Base-by-base conservation (phyloP, 2,888 invertebrate genomes). In the Andrena praecox region DNA sequence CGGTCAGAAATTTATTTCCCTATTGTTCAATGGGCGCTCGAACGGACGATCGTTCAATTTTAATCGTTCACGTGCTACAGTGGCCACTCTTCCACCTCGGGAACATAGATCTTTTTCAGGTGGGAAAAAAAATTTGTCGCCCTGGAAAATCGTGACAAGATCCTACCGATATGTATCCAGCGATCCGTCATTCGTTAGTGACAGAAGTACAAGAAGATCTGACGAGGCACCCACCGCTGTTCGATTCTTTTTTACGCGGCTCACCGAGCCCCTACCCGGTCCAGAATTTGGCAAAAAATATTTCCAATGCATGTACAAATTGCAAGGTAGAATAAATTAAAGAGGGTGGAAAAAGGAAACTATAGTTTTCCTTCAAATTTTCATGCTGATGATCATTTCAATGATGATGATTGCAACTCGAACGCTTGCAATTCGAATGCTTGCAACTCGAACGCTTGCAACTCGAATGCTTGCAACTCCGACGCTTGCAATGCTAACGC, bases 151-250 rank as follows among this genome's bases (percentile, higher is more conserved):
- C 0, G 31, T 27, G 10, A 52, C 7, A 50, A 42, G 33, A 52
- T 33, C 52, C n/a, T n/a, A n/a, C 0, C n/a, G 24, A 62, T 20
- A 27, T 33, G 42, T 52, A 24, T 20, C 42, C 7, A 50, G 7
- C 79, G 66, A 92, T 92, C 86, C 79, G 88, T 92, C 92, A 91
- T 87, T 69, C 56, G 67, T 67, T 69, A 69, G 63, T 85, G 92
- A 92, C 91, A 91, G 87, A 73, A 63, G 75, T 79, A 90, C 89
- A 86, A 88, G 85, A 76, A 78, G 75, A 77, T 80, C 77, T 82
- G 84, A 89, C 85, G 77, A 80, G 73, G 73, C 76, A 68, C 75
- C 50, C 67, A 60, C 59, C 59, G 62, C 80, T 66, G n/a, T 56
- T 69, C 75, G 50, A 50, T 77, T 16, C 4, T 77, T 71, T 80